Percentiles rank a stretch among this genome's conserved stretches.
These are phyloP conservation scores for Napeogenes sylphis DNA, from an alignment of 2,888 invertebrate genomes.

Conservation along the genomic window DNA sequence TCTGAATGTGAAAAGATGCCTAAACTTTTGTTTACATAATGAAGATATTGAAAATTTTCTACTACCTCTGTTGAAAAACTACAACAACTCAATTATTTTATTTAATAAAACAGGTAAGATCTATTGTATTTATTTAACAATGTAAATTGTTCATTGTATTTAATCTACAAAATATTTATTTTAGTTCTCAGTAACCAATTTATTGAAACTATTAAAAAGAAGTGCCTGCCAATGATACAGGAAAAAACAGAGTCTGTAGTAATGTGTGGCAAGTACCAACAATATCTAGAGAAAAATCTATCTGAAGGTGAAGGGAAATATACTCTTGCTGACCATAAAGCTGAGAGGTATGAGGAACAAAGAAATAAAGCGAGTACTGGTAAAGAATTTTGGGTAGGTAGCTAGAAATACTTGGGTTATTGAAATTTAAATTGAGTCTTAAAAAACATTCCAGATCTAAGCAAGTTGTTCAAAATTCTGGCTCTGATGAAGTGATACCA, in stretches of 20 bases:
- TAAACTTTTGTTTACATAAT: slow-evolving; percentile 89
- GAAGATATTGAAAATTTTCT: slow-evolving; percentile 87
- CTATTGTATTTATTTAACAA: not conserved
- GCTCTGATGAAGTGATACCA: slow-evolving; percentile 79
- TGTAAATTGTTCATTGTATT: not conserved
- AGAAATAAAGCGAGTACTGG: slow-evolving; percentile 91
- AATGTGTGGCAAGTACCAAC: slow-evolving; percentile 86
- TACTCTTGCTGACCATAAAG: slow-evolving; percentile 70
- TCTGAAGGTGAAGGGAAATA: slow-evolving; percentile 52
- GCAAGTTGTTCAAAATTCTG: slow-evolving; percentile 78
- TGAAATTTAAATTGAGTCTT: slow-evolving; percentile 96
- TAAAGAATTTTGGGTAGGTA: slow-evolving; percentile 90
- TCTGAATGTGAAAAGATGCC: slow-evolving; percentile 87
- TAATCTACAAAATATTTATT: slow-evolving; percentile 18
- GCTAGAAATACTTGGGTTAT: slow-evolving; percentile 80
- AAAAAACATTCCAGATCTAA: slow-evolving; percentile 86
- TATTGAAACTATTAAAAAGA: slow-evolving; percentile 81
- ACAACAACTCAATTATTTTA: slow-evolving; percentile 76
- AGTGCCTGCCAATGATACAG: slow-evolving; percentile 81
- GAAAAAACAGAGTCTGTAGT: slow-evolving; percentile 83
- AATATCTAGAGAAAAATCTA: slow-evolving; percentile 83
- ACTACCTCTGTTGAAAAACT: slow-evolving; percentile 79
- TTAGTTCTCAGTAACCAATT: slow-evolving; percentile 81
- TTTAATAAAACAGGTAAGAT: slow-evolving; percentile 79
- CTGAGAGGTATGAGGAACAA: slow-evolving; percentile 90